Conservation (phyloP, 37 sponge, comb jelly and placozoan genomes). For the Eunapius fragilis region DNA sequence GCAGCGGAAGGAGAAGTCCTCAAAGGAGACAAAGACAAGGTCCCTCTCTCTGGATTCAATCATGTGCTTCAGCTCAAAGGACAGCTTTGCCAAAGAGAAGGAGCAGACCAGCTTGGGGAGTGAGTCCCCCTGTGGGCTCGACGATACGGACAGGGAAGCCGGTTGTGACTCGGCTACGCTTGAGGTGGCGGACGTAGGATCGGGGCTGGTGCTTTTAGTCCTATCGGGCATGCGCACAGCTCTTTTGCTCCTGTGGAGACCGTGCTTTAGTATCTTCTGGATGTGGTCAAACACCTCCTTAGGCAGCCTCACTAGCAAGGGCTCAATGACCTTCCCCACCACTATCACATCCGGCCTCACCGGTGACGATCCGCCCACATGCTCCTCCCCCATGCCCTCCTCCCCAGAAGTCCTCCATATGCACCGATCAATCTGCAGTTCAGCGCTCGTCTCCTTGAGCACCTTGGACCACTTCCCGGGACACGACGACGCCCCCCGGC, state of each 20-base stretch:
- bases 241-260: background rate
- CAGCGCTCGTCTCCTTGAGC: slow-evolving; percentile 36
- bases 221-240: background rate
- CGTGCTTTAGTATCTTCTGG: slow-evolving; percentile 42
- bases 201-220: background rate
- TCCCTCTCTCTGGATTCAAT: slow-evolving; percentile 32
- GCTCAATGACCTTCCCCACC: slow-evolving; percentile 29
- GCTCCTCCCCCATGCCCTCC: background rate
- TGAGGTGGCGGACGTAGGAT: background rate
- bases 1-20: slow-evolving; percentile 60
- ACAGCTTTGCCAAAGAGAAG: slow-evolving; percentile 68
- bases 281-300: slow-evolving; percentile 79
- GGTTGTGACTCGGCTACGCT: background rate
- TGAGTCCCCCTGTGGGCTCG: background rate
- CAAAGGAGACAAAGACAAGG: slow-evolving; percentile 67
- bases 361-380: background rate
- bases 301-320: slow-evolving; percentile 48
- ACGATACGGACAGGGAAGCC: background rate
- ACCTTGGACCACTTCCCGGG: slow-evolving; percentile 57
- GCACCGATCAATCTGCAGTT: slow-evolving; percentile 42
- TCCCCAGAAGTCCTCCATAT: background rate
- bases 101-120: slow-evolving; percentile 46
- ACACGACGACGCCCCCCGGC: background rate
- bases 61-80: slow-evolving; percentile 61
- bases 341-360: slow-evolving; percentile 28